Percentiles rank a stretch among this genome's conserved stretches.
Evolutionary conservation across 1,140 invertebrate genomes (phyloP).

Genomic region (Anagrus nilaparvatae): DNA sequence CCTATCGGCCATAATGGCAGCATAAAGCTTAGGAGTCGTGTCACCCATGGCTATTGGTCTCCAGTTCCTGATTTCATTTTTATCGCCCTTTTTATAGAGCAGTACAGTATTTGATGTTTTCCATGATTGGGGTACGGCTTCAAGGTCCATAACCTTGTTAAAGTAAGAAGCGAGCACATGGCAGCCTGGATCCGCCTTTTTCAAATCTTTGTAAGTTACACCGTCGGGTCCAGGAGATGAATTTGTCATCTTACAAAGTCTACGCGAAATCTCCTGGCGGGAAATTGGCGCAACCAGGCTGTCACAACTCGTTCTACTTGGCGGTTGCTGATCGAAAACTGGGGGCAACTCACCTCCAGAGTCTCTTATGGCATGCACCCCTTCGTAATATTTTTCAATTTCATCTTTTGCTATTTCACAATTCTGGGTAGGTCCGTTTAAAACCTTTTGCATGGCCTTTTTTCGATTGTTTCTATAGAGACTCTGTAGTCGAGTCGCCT

Average conservation of each 20-base stretch:
- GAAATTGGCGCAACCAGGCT: neutral
- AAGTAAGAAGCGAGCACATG: neutral
- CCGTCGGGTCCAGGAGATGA: constrained; percentile 1
- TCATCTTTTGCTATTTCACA: neutral
- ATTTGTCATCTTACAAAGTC: neutral
- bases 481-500: neutral
- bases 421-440: neutral
- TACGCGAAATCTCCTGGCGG: neutral
- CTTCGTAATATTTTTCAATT: neutral
- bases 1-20: constrained; percentile 20
- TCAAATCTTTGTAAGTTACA: neutral
- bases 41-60: constrained; percentile 26
- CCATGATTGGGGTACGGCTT: constrained; percentile 4
- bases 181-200: neutral
- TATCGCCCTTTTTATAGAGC: constrained; percentile 26
- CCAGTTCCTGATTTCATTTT: constrained; percentile 25
- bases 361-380: neutral
- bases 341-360: neutral
- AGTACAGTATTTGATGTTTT: constrained; percentile 24
- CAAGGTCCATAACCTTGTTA: neutral
- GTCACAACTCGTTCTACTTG: neutral
- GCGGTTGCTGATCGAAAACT: neutral
- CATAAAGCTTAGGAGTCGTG: constrained; percentile 28
- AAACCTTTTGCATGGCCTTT: neutral
- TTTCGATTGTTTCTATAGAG: neutral